Percentiles rank a stretch among this genome's conserved stretches.
These are phyloP conservation scores for Podarcis raffonei DNA, from an alignment of 2,113 vertebrate genomes.

Conservation along the genomic window DNA sequence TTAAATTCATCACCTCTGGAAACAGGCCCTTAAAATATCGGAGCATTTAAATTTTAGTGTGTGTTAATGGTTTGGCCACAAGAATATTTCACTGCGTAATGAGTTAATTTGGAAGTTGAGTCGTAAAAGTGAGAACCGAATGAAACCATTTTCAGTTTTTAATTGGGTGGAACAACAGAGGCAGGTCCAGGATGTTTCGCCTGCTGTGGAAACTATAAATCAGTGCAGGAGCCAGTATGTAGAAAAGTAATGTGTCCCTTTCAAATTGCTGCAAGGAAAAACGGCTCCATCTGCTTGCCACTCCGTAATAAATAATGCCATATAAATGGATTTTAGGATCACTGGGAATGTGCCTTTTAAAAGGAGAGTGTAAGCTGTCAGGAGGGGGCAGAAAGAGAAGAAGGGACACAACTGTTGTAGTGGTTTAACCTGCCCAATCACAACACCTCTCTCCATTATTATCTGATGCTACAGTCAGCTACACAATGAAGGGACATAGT, in stretches of 20 bases:
- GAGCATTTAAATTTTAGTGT: constrained; percentile 38
- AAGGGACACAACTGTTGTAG: neutral
- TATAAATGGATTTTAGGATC: constrained; percentile 68
- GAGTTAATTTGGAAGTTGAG: constrained; percentile 39
- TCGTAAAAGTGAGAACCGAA: constrained; percentile 7
- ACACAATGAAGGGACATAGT: neutral
- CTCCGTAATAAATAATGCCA: constrained; percentile 69
- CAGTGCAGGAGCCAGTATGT: constrained; percentile 36
- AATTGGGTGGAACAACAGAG: constrained; percentile 33
- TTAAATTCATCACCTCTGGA: neutral
- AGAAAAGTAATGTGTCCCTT: constrained; percentile 59
- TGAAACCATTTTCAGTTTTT: constrained; percentile 15
- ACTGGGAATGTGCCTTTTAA: constrained; percentile 53
- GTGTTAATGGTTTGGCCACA: neutral
- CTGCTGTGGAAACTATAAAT: constrained; percentile 62
- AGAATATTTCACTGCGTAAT: constrained; percentile 28
- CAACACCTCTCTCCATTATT: neutral
- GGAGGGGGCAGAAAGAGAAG: neutral
- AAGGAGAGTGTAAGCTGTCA: constrained; percentile 42
- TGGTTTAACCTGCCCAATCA: neutral
- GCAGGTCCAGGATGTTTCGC: constrained; percentile 3
- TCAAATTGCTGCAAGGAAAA: constrained; percentile 68
- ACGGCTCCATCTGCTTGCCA: constrained; percentile 70
- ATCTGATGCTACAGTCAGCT: neutral
- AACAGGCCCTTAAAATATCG: constrained; percentile 4